Conservation (phyloP, 2,113 vertebrate species). For the Emydocephalus ijimae region DNA sequence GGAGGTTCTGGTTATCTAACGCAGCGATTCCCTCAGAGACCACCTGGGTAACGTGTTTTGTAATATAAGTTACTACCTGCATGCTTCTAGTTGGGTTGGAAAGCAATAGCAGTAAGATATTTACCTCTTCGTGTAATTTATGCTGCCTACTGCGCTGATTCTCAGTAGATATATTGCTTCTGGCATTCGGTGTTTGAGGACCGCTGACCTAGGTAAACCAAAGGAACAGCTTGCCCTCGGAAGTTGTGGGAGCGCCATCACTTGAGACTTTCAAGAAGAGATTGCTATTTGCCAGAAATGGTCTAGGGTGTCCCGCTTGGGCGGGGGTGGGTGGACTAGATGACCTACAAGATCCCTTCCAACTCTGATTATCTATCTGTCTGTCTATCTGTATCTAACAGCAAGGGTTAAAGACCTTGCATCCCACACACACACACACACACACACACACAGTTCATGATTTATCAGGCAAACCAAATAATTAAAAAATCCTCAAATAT, state of each 20-base stretch:
- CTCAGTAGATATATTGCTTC: background rate
- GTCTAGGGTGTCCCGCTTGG: no score
- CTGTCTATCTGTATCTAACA: background rate
- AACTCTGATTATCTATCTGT: no score
- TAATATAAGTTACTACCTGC: background rate
- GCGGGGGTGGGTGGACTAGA: no score
- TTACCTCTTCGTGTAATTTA: background rate
- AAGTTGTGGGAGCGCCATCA: no score
- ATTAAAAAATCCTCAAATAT: background rate
- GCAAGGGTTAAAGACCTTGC: background rate
- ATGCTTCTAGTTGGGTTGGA: background rate
- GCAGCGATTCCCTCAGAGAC: background rate
- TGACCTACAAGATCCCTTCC: no score
- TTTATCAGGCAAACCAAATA: background rate
- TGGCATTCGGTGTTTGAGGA: background rate
- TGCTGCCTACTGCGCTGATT: background rate
- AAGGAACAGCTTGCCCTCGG: no score
- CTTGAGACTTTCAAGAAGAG: no score
- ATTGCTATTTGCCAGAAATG: no score
- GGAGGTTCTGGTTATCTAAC: background rate
- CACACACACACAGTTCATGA: background rate
- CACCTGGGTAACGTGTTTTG: background rate
- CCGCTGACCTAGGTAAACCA: background rate
- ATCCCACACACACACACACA: no score
- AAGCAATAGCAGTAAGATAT: background rate